A percentile compares a stretch with the other conserved stretches of the same genome.
These are phyloP conservation scores for Clunio marinus DNA, from an alignment of 2,888 invertebrate species.

Conservation along the genomic window DNA sequence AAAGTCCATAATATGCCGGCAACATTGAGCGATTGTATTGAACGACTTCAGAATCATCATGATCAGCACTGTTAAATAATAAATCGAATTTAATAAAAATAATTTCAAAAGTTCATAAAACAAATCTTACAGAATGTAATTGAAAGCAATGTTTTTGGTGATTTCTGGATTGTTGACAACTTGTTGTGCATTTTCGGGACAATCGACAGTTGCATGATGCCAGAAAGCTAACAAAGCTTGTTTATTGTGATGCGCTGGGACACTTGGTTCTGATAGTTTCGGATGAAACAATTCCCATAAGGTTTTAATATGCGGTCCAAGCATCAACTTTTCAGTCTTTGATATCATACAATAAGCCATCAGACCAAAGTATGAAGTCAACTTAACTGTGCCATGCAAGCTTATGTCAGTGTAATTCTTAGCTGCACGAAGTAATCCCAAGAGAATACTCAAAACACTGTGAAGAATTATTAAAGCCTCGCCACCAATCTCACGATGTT, in stretches of 20 bases:
- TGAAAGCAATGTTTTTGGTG: slow-evolving; percentile 92
- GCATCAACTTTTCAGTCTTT: slow-evolving; percentile 88
- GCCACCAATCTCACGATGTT: slow-evolving; percentile 52
- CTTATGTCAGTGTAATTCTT: slow-evolving; percentile 82
- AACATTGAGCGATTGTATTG: slow-evolving; percentile 91
- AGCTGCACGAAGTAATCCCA: slow-evolving; percentile 74
- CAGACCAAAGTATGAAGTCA: slow-evolving; percentile 88
- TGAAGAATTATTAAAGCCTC: slow-evolving; percentile 61
- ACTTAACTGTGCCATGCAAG: slow-evolving; percentile 83
- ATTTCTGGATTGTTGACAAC: slow-evolving; percentile 83
- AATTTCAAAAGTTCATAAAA: slow-evolving; percentile 10
- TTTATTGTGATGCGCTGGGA: slow-evolving; percentile 92
- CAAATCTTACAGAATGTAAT: slow-evolving; percentile 81
- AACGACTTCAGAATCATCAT: slow-evolving; percentile 93
- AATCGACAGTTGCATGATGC: slow-evolving; percentile 89
- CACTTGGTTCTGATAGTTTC: slow-evolving; percentile 87
- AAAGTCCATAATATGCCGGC: slow-evolving; percentile 85
- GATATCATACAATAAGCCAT: slow-evolving; percentile 88
- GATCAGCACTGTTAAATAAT: slow-evolving; percentile 69
- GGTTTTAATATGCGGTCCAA: slow-evolving; percentile 86
- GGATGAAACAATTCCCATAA: slow-evolving; percentile 94
- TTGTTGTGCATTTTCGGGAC: slow-evolving; percentile 85
- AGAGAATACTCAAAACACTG: slow-evolving; percentile 67
- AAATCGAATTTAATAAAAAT: not conserved
- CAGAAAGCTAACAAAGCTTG: slow-evolving; percentile 88